phyloP scores from a whole-genome alignment of 2,888 invertebrate genomes.

The Macropis europaea region DNA sequence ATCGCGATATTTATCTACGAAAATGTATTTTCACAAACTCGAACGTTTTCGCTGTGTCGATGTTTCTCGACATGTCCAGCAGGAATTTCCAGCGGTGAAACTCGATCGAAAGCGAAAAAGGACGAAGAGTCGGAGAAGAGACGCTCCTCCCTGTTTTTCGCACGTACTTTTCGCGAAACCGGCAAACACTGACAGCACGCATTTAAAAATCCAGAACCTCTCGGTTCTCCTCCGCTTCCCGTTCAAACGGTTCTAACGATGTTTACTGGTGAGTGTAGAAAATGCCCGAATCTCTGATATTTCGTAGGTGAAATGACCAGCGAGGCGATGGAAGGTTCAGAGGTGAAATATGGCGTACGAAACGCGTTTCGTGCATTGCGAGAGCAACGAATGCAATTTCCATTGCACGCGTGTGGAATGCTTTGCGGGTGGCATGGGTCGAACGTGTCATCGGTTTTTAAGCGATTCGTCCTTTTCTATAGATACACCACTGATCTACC shows the following conservation, averaged over 20 bases:
- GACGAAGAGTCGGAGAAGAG: too few species aligned
- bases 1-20: background rate
- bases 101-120: background rate
- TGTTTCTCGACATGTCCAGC: too few species aligned
- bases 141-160: too few species aligned
- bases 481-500: constrained; percentile 47
- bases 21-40: background rate
- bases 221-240: background rate
- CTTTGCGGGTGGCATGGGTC: constrained; percentile 32
- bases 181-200: background rate
- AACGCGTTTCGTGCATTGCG: background rate
- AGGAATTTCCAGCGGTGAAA: too few species aligned
- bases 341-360: background rate
- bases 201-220: background rate
- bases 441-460: constrained; percentile 16
- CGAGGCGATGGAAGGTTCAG: background rate
- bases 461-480: constrained; percentile 16
- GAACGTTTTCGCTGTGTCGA: too few species aligned
- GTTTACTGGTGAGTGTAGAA: background rate
- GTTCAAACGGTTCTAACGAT: background rate
- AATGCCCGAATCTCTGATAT: background rate
- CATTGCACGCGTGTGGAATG: background rate
- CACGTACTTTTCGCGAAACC: too few species aligned
- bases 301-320: background rate
- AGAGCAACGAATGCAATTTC: background rate